Evolutionary conservation across 1,140 invertebrate species (phyloP), one percentile per base, ranked within the genome.

Genomic region (Solen grandis): DNA sequence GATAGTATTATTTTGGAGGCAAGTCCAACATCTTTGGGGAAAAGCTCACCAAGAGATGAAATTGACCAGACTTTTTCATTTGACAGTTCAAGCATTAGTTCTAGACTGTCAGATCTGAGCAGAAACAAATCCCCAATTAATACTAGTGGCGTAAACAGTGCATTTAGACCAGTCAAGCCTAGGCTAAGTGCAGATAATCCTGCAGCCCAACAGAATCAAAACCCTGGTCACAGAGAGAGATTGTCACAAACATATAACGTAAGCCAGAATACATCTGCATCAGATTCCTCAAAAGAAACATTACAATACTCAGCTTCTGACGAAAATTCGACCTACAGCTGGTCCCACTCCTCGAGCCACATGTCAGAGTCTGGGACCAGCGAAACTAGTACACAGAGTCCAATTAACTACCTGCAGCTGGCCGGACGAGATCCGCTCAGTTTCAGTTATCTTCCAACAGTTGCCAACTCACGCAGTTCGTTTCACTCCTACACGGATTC

Each of bases 61-160:
- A n/a, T n/a, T n/a, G n/a, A n/a, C n/a, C n/a, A n/a, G n/a, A n/a
- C n/a, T n/a, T n/a, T n/a, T n/a, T n/a, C n/a, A n/a, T n/a, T n/a
- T n/a, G n/a, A n/a, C n/a, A n/a, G n/a, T n/a, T n/a, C n/a, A n/a
- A 46, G 41, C 19, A 8, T 46, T 8, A 46, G 63, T 50, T 68
- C 54, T 1, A n/a, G 29, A 29, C 69, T 55, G 19, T 29, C 13
- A 31, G 68, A 80, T n/a, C 29, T 72, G 35, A 31, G 16, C 13
- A 46, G 59, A 41, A 80, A 16, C 5, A 80, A 80, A 80, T 80
- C 77, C n/a, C 77, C 77, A 25, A 73, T 80, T 33, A 80, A 80
- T 25, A 80, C 50, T n/a, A 72, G 66, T 3, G 77, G 77, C 19
- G 29, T 80, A n/a, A 80, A 80, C 72, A 80, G 77, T 80, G 77